Evolutionary conservation across 2,113 vertebrate genomes (phyloP), one percentile per base, ranked within the genome.

Genomic region (Crocuta crocuta): DNA sequence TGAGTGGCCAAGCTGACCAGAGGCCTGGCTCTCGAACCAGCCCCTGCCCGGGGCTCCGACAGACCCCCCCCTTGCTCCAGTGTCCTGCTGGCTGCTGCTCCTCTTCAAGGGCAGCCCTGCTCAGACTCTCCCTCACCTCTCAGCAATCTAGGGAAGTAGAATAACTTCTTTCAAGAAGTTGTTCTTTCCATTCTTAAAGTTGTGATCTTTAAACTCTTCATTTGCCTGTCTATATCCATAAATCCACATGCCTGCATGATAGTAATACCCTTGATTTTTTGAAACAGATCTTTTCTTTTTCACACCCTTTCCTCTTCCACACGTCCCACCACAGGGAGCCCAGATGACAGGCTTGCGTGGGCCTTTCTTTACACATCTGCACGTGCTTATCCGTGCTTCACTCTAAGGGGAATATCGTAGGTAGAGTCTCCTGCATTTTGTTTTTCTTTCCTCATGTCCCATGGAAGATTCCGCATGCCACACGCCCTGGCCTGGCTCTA

Each of bases 1-100:
- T 0, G 0, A 1, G 4, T 0, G 10, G 39, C 65, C 1, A 9
- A 3, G 43, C 53, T 4, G 17, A 12, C 12, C 2, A 0, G 1
- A 70, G 48, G 48, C 4, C 17, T 28, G 33, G 31, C 55, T 7
- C 4, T 11, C 2, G 0, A 21, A 31, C 31, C 61, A 12, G 35
- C 16, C 55, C 24, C 13, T n/a, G 35, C 80, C 53, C n/a, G 43
- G 35, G 2, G 50, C 28, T 9, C 21, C 6, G 1, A 5, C 83
- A n/a, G 61, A 13, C 19, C n/a, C 1, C 3, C 3, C 0, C 28
- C 24, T 39, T 10, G 76, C 65, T 33, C 76, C 39, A 7, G 26
- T 6, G 1, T 31, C 31, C 9, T 19, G 48, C 28, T 43, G n/a
- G 10, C 21, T 24, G 16, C 3, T 23, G 35, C 91, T 39, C 31